phyloP scores from a whole-genome alignment of 2,888 invertebrate genomes.

The Drosophila falleni region DNA sequence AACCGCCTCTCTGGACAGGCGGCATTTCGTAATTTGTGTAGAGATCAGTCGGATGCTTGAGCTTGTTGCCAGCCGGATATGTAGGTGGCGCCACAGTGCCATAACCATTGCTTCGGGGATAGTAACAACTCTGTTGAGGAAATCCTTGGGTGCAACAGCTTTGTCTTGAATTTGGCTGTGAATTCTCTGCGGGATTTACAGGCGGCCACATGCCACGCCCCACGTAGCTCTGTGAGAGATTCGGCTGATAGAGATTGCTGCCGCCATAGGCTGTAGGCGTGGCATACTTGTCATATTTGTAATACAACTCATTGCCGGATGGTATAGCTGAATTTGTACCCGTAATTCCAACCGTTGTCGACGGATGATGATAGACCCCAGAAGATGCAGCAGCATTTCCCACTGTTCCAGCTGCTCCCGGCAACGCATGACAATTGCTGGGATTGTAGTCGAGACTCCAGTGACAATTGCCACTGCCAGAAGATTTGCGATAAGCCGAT shows the following conservation, averaged over 20 bases:
- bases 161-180: slow-evolving; percentile 60
- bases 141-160: slow-evolving; percentile 78
- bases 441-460: slow-evolving; percentile 76
- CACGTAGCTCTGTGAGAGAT: slow-evolving; percentile 50
- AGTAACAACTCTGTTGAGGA: slow-evolving; percentile 77
- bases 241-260: slow-evolving; percentile 56
- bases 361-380: slow-evolving; percentile 53
- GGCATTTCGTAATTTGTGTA: slow-evolving; percentile 67
- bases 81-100: slow-evolving; percentile 31
- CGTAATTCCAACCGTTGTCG: slow-evolving; percentile 6
- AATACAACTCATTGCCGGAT: slow-evolving; percentile 47
- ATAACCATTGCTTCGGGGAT: slow-evolving; percentile 64
- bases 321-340: slow-evolving; percentile 29
- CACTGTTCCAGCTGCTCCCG: slow-evolving; percentile 9
- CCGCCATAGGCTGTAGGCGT: slow-evolving; percentile 25
- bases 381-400: slow-evolving; percentile 26
- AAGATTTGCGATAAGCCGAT: slow-evolving; percentile 68
- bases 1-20: slow-evolving; percentile 49
- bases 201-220: slow-evolving; percentile 69
- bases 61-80: slow-evolving; percentile 47
- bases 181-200: slow-evolving; percentile 51
- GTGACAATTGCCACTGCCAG: slow-evolving; percentile 55
- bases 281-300: slow-evolving; percentile 78
- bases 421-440: slow-evolving; percentile 53
- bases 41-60: slow-evolving; percentile 81